A percentile compares a stretch with the other conserved stretches of the same genome.
Evolutionary conservation across 2,113 vertebrate genomes (phyloP).

Genomic region (Gymnarchus niloticus): DNA sequence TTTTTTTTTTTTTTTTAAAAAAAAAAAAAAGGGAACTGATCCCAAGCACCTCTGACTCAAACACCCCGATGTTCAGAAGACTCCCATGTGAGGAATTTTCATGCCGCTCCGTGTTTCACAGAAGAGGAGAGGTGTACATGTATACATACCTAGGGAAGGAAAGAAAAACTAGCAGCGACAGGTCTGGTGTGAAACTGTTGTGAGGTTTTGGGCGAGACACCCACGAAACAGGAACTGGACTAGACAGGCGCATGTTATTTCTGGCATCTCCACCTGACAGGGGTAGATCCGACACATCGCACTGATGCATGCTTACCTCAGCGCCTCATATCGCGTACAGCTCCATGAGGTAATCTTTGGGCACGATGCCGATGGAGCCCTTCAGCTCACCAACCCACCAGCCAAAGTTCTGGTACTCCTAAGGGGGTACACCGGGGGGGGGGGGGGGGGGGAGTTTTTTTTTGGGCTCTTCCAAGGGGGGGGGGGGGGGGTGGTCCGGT

Average conservation of each 20-base stretch:
- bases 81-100: not conserved
- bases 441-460: not conserved
- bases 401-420: slow-evolving; percentile 92
- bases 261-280: not conserved
- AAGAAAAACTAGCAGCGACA: not conserved
- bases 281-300: slow-evolving; percentile 3
- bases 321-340: slow-evolving; percentile 81
- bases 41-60: not conserved
- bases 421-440: slow-evolving; percentile 48
- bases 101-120: not conserved
- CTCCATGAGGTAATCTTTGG: slow-evolving; percentile 90
- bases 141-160: not conserved
- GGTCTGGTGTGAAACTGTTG: not conserved
- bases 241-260: not conserved
- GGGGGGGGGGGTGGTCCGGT: too few relatives aligned
- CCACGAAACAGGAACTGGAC: not conserved
- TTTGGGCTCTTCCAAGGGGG: too few relatives aligned
- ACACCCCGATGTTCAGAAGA: not conserved
- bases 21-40: not conserved
- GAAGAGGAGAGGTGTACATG: not conserved
- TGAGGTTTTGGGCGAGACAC: not conserved
- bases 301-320: slow-evolving; percentile 80
- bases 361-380: slow-evolving; percentile 89
- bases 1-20: not conserved
- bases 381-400: slow-evolving; percentile 98